Evolutionary conservation across 2,113 vertebrate species (phyloP).

Genomic region (Muntiacus reevesi): DNA sequence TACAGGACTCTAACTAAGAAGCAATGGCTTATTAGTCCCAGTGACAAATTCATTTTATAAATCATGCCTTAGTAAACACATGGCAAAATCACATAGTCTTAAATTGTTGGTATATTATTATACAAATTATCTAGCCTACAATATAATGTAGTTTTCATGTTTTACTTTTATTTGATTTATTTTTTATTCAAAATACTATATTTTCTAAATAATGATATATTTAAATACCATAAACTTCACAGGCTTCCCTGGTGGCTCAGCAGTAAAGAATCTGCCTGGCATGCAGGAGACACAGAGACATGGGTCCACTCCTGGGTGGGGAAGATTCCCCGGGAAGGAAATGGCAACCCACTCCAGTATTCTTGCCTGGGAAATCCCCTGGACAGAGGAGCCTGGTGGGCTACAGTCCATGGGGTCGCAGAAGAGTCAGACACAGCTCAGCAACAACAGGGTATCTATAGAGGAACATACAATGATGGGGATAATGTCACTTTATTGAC

Average conservation of each 20-base stretch:
- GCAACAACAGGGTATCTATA: neutral
- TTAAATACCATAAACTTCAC: neutral
- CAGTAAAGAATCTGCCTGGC: neutral
- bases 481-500: rapidly evolving
- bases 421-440: neutral
- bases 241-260: neutral
- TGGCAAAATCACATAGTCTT: neutral
- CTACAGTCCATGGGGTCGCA: neutral
- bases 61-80: neutral
- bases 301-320: neutral
- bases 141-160: neutral
- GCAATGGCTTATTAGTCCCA: neutral
- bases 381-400: neutral
- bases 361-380: neutral
- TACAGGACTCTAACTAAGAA: neutral
- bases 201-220: neutral
- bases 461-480: neutral
- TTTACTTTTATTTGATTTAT: neutral
- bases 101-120: neutral
- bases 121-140: neutral
- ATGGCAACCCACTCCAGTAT: neutral
- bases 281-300: neutral
- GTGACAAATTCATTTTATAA: neutral
- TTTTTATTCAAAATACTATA: neutral
- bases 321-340: neutral